Evolutionary conservation across 1,140 invertebrate species (phyloP).

Genomic region (Nylanderia fulva): DNA sequence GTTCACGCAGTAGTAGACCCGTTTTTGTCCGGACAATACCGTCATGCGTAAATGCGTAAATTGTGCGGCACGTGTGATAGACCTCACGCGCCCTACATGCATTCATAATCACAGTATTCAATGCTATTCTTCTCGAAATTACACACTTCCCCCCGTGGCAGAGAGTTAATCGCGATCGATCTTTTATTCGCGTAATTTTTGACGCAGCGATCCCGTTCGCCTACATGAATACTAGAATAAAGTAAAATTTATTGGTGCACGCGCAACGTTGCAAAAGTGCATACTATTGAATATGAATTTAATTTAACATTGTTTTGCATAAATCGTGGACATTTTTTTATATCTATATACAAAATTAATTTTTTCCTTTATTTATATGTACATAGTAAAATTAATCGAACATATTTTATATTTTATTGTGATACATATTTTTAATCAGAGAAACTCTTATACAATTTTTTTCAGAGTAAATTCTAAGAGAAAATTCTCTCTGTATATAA

Average conservation of each 20-base stretch:
- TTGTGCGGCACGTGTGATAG: constrained; percentile 62
- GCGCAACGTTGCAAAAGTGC: constrained; percentile 23
- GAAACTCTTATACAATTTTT: too few species aligned
- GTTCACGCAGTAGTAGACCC: constrained; percentile 35
- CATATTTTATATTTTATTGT: too few species aligned
- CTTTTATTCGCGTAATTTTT: constrained; percentile 59
- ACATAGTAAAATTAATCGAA: too few species aligned
- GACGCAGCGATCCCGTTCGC: constrained; percentile 46
- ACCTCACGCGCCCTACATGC: constrained; percentile 60
- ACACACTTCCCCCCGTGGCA: constrained; percentile 45
- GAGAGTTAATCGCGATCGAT: constrained; percentile 58
- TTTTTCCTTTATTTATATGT: neutral
- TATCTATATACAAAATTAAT: constrained; percentile 3
- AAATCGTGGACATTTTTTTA: constrained; percentile 7
- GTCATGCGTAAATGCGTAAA: constrained; percentile 64
- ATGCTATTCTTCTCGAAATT: constrained; percentile 59
- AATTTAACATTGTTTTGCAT: too few species aligned
- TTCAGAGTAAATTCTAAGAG: too few species aligned
- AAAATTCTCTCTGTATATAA: too few species aligned
- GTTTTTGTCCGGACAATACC: constrained; percentile 57
- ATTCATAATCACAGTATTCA: constrained; percentile 61
- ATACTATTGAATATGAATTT: too few species aligned
- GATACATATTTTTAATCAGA: too few species aligned
- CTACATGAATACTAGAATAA: constrained; percentile 22
- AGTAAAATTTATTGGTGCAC: neutral